A percentile compares a stretch with the other conserved stretches of the same genome.
Conservation (phyloP, 1,140 invertebrate genomes). For the Cephus cinctus region DNA sequence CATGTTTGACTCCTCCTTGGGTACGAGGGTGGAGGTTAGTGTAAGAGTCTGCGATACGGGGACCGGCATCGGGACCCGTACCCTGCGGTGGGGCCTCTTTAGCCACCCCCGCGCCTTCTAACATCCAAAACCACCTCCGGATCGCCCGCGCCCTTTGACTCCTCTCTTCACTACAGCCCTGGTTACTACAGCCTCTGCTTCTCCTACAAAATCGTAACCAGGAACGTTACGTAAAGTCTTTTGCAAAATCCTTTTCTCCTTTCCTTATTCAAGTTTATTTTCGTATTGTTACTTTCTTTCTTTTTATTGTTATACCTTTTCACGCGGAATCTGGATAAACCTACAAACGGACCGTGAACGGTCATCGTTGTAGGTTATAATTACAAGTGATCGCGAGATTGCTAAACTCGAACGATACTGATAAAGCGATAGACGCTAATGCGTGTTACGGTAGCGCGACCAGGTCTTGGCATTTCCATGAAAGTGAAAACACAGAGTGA, state of each 20-base stretch:
- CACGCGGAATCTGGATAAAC: neutral
- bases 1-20: slow-evolving; percentile 66
- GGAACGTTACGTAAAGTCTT: too few relatives aligned
- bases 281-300: too few relatives aligned
- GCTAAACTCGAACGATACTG: neutral
- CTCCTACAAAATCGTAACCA: too few relatives aligned
- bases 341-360: neutral
- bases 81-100: slow-evolving; percentile 53
- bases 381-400: neutral
- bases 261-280: too few relatives aligned
- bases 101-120: slow-evolving; percentile 54
- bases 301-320: neutral
- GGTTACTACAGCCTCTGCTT: too few relatives aligned
- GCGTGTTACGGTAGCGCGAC: neutral
- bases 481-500: slow-evolving; percentile 55
- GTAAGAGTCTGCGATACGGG: slow-evolving; percentile 53
- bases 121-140: slow-evolving; percentile 50
- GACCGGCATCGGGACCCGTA: slow-evolving; percentile 56
- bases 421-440: neutral
- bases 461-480: slow-evolving; percentile 44
- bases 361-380: neutral
- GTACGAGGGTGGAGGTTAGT: slow-evolving; percentile 52
- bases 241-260: too few relatives aligned
- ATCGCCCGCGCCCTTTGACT: slow-evolving; percentile 24
- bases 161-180: slow-evolving; percentile 12